Evolutionary conservation across 2,888 invertebrate genomes (phyloP), one percentile per base, ranked within the genome.

Genomic region (Hedya salicella): DNA sequence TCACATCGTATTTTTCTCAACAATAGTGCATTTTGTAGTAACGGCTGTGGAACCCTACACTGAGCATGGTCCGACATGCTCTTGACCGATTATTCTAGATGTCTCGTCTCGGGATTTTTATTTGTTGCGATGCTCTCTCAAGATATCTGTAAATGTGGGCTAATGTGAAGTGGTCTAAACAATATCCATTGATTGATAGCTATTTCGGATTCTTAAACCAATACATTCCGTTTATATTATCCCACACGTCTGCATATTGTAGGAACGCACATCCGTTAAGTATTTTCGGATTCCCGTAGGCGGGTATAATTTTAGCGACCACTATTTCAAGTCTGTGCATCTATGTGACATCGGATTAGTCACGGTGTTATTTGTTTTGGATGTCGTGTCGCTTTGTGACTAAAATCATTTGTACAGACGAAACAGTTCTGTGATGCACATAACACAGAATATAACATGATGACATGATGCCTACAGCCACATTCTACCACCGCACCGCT

Each of bases 241-340:
- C 49, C 39, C 40, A 25, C 17, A 16, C 59, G 17, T 54, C 65
- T 54, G 48, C 48, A 54, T 60, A 66, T 66, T 49, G 39, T n/a
- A 48, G 61, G 32, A 54, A 46, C 54, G 66, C 54, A 61, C 61
- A 54, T 61, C 66, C 61, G 49, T 48, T 39, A 21, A 46, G 66
- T 71, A 77, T 79, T 80, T 77, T 74, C 69, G 72, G 73, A 69
- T 68, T 71, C 67, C 39, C 64, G 84, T 83, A 77, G 82, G 83
- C 64, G 81, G 76, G 53, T 69, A 78, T 81, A 83, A 75, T 75
- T 78, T 77, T 82, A 83, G 67, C 49, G 50, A 30, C 69, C 78
- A 73, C 76, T 83, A 85, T 86, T 87, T 86, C 85, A 87, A 86
- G 87, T 85, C 84, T 84, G 82, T 74, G 73, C 77, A 78, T 73